Base-by-base conservation (phyloP, 2,113 vertebrate species). In the Ophiodon elongatus region DNA sequence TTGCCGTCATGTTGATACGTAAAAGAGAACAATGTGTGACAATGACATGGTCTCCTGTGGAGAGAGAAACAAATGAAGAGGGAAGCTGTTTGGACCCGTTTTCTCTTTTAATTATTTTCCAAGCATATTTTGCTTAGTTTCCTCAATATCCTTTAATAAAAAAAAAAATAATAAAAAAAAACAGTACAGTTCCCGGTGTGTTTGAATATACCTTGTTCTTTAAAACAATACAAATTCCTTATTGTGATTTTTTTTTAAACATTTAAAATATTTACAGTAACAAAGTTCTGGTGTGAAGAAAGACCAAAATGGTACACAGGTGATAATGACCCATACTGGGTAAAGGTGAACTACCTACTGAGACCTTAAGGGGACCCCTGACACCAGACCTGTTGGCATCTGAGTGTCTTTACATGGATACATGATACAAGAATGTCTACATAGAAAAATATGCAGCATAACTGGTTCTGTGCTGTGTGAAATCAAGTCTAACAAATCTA, bases 191-290 rank as follows among this genome's bases (percentile, higher is more conserved):
- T 82, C 9, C 17, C 1, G 23, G 43, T 66, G 47, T 25, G 21
- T 85, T 73, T 76, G 29, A 9, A 29, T 73, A 41, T 19, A 50
- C 29, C 57, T 80, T 68, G 39, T 68, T 80, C 23, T 69, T 68
- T 74, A 41, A 76, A 82, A 89, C 60, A 80, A 11, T 57, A 70
- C 71, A 86, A 83, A 85, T 8, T 56, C 37, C 23, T 3, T 73
- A 39, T 21, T 0, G 37, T 56, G 35, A 57, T 75, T 64, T 68
- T 64, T 45, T 43, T 14, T 39, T 39, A 62, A 84, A 85, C 39
- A 66, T 80, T 82, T 91, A 5, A 81, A 91, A 89, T 90, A 91
- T 93, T 86, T 88, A 93, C 86, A 94, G 74, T 90, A 86, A 87
- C 33, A 87, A 90, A 90, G 65, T 67, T 90, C 60, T 65, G 74